Conservation (phyloP, 2,888 invertebrate genomes). For the Sphecodes monilicornis region DNA sequence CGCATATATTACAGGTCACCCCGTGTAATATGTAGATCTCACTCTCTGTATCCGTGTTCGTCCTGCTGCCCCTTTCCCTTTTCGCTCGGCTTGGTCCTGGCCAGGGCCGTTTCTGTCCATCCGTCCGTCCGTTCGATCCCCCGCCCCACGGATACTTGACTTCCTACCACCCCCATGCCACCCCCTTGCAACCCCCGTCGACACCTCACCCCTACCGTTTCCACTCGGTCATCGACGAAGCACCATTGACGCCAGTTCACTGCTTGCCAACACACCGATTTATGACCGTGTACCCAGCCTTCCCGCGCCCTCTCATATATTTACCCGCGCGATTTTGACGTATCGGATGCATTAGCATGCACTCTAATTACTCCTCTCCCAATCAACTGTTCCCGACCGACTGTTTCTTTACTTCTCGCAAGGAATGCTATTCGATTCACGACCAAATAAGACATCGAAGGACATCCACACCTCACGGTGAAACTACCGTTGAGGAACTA, state of each 20-base stretch:
- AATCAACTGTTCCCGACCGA: background rate
- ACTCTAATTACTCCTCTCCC: conserved; percentile 74
- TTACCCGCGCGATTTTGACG: conserved; percentile 75
- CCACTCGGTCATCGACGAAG: conserved; percentile 76
- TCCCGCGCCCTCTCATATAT: conserved; percentile 70
- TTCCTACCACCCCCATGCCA: conserved; percentile 18
- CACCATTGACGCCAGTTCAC: conserved; percentile 83
- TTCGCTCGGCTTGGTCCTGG: conserved; percentile 25
- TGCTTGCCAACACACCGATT: conserved; percentile 80
- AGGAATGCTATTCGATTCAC: background rate
- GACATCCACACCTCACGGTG: too few species aligned
- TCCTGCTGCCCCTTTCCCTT: conserved; percentile 34
- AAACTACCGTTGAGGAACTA: too few species aligned
- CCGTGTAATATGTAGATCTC: conserved; percentile 50
- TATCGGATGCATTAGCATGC: conserved; percentile 76
- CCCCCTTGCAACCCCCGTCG: conserved; percentile 9
- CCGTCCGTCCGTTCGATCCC: too few species aligned
- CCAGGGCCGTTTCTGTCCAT: conserved; percentile 18
- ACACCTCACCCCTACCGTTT: conserved; percentile 42
- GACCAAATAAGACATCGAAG: too few species aligned
- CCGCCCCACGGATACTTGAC: conserved; percentile 29
- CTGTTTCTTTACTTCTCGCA: background rate
- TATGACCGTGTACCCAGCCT: conserved; percentile 76
- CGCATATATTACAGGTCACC: conserved; percentile 9
- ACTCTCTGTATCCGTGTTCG: conserved; percentile 31